Evolutionary conservation across 2,797 vertebrate species (phyloP), one percentile per base, ranked within the genome.

Genomic region (Sparus aurata): DNA sequence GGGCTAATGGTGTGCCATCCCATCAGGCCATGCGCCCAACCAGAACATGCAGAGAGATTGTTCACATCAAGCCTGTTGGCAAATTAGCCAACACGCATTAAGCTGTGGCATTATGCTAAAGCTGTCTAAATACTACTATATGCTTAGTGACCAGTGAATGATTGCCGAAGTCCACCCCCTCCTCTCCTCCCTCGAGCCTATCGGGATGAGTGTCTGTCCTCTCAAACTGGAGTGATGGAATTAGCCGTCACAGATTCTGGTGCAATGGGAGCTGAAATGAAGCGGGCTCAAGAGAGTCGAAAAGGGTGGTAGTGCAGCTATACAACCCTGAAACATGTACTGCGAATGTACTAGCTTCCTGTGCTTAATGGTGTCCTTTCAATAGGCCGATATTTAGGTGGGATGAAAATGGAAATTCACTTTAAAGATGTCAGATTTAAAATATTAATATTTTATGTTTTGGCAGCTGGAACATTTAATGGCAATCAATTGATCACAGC

Each of bases 401-500:
- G 17, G 54, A 65, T 34, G 75, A 80, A 64, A 74, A 75, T 55
- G 34, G 23, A 91, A 86, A 83, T 81, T 81, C 67, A 64, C 87
- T 86, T 77, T 90, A 89, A 89, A 91, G 90, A 90, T 92, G 87
- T 93, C 90, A 91, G 68, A 92, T 90, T 89, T 93, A 60, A 91
- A 90, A 86, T 90, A 94, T 95, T 89, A 94, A 94, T 93, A 87
- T 94, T 93, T 93, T 85, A 94, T 88, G 54, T 76, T 75, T 85
- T 91, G 90, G 90, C 93, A 94, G 92, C 93, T 94, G 92, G 91
- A 91, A 90, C 87, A 80, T 95, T 95, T 93, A 93, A 90, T 88
- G 86, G 83, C 91, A 94, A 94, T 95, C 95, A 94, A 94, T 94
- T 91, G 79, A 92, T 91, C 93, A 69, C 93, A 92, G 94, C 85